Conservation (phyloP, 2,113 vertebrate species). For the Porphyrio hochstetteri region DNA sequence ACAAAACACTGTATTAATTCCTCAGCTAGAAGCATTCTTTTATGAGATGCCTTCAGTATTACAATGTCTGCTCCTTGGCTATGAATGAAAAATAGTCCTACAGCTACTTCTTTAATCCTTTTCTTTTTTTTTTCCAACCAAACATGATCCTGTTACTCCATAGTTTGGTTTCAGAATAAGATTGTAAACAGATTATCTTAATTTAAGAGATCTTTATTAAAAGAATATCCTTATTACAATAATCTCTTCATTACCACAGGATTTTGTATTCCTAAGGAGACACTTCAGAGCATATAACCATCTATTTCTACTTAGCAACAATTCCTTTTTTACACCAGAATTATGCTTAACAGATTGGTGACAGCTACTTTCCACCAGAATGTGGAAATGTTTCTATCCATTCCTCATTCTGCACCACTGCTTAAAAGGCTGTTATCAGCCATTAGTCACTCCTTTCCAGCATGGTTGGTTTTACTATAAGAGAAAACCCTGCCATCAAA, state of each 20-base stretch:
- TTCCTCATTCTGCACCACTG: neutral
- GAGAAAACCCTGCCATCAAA: neutral
- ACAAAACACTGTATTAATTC: neutral
- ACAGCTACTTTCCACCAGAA: neutral
- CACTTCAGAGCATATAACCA: neutral
- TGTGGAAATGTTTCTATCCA: neutral
- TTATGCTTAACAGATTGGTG: neutral
- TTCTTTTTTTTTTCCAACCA: neutral
- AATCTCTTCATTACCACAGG: neutral
- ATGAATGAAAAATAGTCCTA: neutral
- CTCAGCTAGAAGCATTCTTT: neutral
- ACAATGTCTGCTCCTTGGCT: neutral
- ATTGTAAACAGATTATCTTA: conserved; percentile 44
- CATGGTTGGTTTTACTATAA: neutral
- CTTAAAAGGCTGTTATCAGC: neutral
- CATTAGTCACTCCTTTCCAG: neutral
- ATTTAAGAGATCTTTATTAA: neutral
- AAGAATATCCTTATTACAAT: neutral
- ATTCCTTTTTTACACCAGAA: neutral
- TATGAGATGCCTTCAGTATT: neutral
- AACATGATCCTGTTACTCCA: neutral
- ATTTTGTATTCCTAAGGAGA: neutral
- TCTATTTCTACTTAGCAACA: neutral
- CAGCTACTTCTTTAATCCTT: conserved; percentile 12
- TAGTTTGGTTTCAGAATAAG: neutral